These are phyloP conservation scores for Trachelipus rathkii DNA, from an alignment of 1,140 invertebrate genomes.

Conservation along the genomic window DNA sequence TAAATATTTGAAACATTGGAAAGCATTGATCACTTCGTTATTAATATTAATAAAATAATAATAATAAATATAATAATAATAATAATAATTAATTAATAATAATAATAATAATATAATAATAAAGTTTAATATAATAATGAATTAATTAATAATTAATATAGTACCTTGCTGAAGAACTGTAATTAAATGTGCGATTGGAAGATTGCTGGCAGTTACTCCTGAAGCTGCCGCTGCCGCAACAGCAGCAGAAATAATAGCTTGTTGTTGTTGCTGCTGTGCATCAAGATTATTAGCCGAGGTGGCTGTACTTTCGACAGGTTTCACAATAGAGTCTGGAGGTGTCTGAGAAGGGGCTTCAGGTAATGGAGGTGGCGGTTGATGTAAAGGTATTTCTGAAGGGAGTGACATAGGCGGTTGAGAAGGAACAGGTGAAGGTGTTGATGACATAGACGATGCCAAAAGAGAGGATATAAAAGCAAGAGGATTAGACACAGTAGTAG, in stretches of 20 bases:
- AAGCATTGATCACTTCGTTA: too few relatives aligned
- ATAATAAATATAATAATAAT: too few relatives aligned
- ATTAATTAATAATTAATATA: too few relatives aligned
- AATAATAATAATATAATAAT: too few relatives aligned
- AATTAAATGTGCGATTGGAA: conserved; percentile 36
- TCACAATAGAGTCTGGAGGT: background rate
- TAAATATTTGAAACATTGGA: too few relatives aligned
- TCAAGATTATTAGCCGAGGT: too few relatives aligned
- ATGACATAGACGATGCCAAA: background rate
- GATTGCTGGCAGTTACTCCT: conserved; percentile 10
- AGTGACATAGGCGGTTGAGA: background rate
- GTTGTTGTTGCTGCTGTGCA: background rate
- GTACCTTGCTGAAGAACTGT: conserved; percentile 42
- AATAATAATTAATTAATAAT: too few relatives aligned
- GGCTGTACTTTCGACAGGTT: too few relatives aligned
- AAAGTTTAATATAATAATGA: too few relatives aligned
- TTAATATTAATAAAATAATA: too few relatives aligned
- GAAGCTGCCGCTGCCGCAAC: conserved; percentile 14
- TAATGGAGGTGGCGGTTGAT: background rate
- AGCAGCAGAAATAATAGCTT: background rate
- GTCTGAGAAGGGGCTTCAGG: background rate
- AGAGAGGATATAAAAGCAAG: background rate
- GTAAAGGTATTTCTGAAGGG: background rate
- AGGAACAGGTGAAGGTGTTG: background rate
- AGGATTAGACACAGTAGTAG: background rate